Evolutionary conservation across 2,797 vertebrate genomes (phyloP).

Genomic region (Psittacula derbiana): DNA sequence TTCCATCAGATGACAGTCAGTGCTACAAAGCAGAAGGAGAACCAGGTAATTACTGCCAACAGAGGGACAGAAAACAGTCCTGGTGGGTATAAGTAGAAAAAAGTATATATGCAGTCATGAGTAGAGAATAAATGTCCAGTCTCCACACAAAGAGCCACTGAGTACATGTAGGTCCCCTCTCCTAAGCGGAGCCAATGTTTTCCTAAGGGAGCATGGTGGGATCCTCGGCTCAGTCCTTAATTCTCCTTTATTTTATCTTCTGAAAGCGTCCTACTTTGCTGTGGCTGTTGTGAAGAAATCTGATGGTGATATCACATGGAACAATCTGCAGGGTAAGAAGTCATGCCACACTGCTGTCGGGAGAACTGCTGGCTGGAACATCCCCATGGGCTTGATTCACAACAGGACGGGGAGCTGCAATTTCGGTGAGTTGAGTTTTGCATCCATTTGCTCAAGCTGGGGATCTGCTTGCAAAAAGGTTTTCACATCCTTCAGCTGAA

Average conservation of each 20-base stretch:
- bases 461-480: neutral
- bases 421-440: constrained; percentile 76
- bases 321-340: constrained; percentile 77
- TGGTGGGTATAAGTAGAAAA: neutral
- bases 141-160: neutral
- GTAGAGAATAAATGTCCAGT: neutral
- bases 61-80: neutral
- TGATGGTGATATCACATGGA: constrained; percentile 51
- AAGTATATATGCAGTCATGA: neutral
- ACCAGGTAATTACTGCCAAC: constrained; percentile 40
- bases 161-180: neutral
- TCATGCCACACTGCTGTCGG: constrained; percentile 88
- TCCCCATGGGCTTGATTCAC: constrained; percentile 85
- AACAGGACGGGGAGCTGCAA: constrained; percentile 72
- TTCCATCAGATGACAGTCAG: neutral
- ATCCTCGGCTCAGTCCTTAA: neutral
- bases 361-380: constrained; percentile 91
- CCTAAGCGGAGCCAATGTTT: neutral
- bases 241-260: neutral
- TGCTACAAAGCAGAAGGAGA: neutral
- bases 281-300: constrained; percentile 75
- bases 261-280: constrained; percentile 70
- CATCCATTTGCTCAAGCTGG: neutral
- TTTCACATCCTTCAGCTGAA: neutral
- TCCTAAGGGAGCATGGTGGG: neutral